These are phyloP conservation scores for Elanus axillaris DNA, from an alignment of 2,113 vertebrate genomes.

Conservation along the genomic window DNA sequence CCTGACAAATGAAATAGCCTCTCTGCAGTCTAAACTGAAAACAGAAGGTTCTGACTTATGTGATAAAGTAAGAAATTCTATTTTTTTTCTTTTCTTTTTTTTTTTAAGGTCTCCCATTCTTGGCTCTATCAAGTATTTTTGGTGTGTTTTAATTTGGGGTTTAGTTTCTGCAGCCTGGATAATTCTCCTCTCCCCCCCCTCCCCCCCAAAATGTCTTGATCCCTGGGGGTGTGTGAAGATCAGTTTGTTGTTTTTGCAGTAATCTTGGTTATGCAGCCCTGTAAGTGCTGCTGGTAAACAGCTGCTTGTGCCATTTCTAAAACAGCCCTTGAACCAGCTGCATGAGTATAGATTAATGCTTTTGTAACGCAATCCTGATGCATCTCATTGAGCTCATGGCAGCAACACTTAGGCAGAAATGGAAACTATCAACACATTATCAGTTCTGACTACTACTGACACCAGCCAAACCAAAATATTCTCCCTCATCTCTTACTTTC, in stretches of 20 bases:
- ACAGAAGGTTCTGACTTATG: constrained; percentile 92
- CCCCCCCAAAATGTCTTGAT: not conserved
- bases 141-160: not conserved
- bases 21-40: constrained; percentile 91
- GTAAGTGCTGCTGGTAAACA: not conserved
- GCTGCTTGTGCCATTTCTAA: not conserved
- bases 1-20: constrained; percentile 85
- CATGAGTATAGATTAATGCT: not conserved
- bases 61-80: constrained; percentile 82
- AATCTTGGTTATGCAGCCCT: not conserved
- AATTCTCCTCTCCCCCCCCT: not conserved
- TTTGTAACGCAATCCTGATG: not conserved
- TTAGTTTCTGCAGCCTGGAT: not conserved
- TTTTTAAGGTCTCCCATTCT: not conserved
- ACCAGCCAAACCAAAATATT: not conserved
- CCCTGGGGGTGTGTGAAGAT: not conserved
- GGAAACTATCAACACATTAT: not conserved
- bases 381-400: not conserved
- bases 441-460: not conserved
- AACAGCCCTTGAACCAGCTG: not conserved
- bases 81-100: not conserved
- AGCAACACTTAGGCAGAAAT: not conserved
- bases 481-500: not conserved
- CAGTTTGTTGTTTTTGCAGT: not conserved
- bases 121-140: not conserved